A percentile compares a stretch with the other conserved stretches of the same genome.
These are phyloP conservation scores for Circaetus gallicus DNA, from an alignment of 2,113 vertebrate genomes.

Conservation along the genomic window DNA sequence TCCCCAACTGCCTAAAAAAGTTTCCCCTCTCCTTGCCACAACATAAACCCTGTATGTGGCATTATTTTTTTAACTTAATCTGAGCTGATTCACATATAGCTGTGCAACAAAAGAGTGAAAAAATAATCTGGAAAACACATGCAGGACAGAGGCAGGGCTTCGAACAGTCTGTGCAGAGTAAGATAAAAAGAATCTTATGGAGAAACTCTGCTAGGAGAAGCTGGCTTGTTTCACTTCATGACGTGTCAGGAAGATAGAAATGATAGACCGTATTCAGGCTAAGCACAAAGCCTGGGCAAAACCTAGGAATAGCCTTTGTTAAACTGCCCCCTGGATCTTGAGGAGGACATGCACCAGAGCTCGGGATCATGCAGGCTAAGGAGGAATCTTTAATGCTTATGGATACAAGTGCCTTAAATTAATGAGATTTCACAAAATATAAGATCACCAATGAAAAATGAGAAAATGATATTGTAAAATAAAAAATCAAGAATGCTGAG, in stretches of 20 bases:
- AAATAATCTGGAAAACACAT: constrained; percentile 17
- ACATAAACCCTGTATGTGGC: background rate
- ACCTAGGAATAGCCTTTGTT: background rate
- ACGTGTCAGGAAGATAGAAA: constrained; percentile 41
- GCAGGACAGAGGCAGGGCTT: background rate
- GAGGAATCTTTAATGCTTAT: background rate
- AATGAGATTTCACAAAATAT: background rate
- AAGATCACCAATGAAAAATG: background rate
- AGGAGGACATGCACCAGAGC: background rate
- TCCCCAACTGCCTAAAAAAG: background rate
- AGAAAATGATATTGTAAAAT: background rate
- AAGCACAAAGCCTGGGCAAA: background rate
- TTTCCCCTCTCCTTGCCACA: background rate
- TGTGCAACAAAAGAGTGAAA: background rate
- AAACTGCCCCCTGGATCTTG: constrained; percentile 36
- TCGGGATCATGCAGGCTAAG: background rate
- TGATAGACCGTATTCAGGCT: background rate
- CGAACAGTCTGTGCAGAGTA: background rate
- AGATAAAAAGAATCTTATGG: constrained; percentile 6
- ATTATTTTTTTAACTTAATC: background rate
- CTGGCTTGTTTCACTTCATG: background rate
- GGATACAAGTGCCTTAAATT: background rate
- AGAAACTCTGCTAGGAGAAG: background rate
- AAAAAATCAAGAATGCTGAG: background rate
- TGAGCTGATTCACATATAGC: background rate